A percentile compares a stretch with the other conserved stretches of the same genome.
Conservation (phyloP, 2,888 invertebrate species). For the Himalopsyche anomala region DNA sequence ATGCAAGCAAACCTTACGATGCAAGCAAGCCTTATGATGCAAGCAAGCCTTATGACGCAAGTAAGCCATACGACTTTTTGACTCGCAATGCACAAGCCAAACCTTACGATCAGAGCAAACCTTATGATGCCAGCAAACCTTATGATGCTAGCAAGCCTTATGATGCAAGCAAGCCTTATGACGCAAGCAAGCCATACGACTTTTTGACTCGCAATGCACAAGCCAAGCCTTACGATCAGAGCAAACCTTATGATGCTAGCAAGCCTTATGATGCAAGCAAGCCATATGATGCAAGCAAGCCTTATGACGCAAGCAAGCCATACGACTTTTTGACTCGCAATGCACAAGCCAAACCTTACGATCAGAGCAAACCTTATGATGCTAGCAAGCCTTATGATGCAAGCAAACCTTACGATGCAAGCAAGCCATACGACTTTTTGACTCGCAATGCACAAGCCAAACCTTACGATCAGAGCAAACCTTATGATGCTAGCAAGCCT, state of each 20-base stretch:
- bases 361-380: constrained; percentile 54
- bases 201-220: not conserved
- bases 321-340: constrained; percentile 25
- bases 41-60: constrained; percentile 49
- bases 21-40: constrained; percentile 46
- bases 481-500: not conserved
- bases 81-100: constrained; percentile 6
- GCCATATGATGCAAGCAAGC: constrained; percentile 50
- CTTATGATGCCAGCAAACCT: constrained; percentile 51
- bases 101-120: constrained; percentile 53
- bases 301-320: constrained; percentile 48
- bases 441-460: too few relatives aligned
- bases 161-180: constrained; percentile 51
- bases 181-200: constrained; percentile 44
- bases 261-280: constrained; percentile 46
- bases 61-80: constrained; percentile 50
- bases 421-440: constrained; percentile 12
- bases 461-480: not conserved
- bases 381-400: constrained; percentile 32
- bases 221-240: constrained; percentile 45
- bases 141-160: constrained; percentile 53
- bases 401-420: not conserved
- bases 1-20: constrained; percentile 44
- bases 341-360: constrained; percentile 47
- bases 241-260: constrained; percentile 21